Base-by-base conservation (phyloP, 2,797 vertebrate genomes). In the Tarsius wallacei region DNA sequence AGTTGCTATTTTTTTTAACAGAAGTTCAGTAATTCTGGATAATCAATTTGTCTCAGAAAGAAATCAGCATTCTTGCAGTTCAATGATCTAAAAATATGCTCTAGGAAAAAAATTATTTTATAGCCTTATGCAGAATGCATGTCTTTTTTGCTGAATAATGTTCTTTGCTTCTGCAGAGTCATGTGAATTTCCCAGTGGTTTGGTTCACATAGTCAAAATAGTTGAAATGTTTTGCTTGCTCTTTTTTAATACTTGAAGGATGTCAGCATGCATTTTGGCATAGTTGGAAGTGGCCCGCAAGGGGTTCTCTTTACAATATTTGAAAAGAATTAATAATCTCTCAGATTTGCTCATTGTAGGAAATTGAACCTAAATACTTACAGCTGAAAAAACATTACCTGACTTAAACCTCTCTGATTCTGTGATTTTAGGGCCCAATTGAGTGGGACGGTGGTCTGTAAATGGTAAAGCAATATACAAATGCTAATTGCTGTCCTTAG, bases 11-110 rank as follows among this genome's bases (percentile, higher is more conserved):
- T 97, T 97, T 97, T 97, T 96, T 87, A 78, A 95, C 36, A 80
- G 86, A 61, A 59, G 12, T 95, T 95, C 64, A 82, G 76, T 95
- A 89, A 97, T 94, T 95, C 93, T 93, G 94, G 86, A 91, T 92
- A 96, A 95, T 73, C 63, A 85, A 49, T 96, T 96, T 96, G 74
- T 97, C 96, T 96, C 88, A 70, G 94, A 59, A 87, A 87, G 86
- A 97, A 97, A 96, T 96, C 87, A 97, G 92, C 96, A 94, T 93
- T 91, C 90, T 96, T 96, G 90, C 90, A 89, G 59, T 92, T 96
- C 94, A 47, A 47, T 66, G 49, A 94, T 96, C 98, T 98, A 97
- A 98, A 98, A 98, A 98, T 98, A 98, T 28, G 70, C 96, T 97
- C 59, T 80, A 95, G 86, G 97, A 74, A 95, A 93, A 91, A 97